Evolutionary conservation across 2,797 vertebrate species (phyloP).

Genomic region (Yasuhikotakia modesta): DNA sequence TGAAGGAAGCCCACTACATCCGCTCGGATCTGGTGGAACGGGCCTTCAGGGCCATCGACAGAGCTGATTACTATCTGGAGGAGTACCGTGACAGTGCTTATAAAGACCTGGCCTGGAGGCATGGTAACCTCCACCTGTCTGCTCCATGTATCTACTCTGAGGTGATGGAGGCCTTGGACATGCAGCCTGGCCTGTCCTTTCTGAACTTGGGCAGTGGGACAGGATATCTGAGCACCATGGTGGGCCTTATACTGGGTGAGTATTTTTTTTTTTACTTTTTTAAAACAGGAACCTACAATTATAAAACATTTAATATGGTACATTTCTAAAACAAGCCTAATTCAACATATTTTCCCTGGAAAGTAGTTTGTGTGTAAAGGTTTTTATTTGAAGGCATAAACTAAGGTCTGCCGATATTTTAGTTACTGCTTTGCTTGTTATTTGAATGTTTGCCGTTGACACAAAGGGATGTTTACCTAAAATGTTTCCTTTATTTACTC

Average conservation of each 20-base stretch:
- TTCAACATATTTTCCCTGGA: too few relatives aligned
- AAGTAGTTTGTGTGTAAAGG: conserved; percentile 49
- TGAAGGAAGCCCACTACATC: conserved; percentile 87
- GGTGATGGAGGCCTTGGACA: too few relatives aligned
- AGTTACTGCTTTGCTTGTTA: not conserved
- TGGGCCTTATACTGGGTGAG: conserved; percentile 85
- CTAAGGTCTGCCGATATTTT: not conserved
- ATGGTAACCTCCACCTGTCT: too few relatives aligned
- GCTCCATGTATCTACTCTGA: too few relatives aligned
- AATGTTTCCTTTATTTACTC: too few relatives aligned
- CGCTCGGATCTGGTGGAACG: conserved; percentile 82
- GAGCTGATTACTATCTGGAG: conserved; percentile 87
- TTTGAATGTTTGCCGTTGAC: not conserved
- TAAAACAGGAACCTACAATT: too few relatives aligned
- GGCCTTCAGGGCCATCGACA: conserved; percentile 84
- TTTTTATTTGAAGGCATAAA: not conserved
- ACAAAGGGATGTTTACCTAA: too few relatives aligned
- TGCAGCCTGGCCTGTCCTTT: conserved; percentile 61
- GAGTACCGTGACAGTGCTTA: conserved; percentile 87
- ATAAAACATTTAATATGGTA: too few relatives aligned
- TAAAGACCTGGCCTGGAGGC: not conserved
- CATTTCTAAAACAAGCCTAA: too few relatives aligned
- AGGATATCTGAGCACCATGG: conserved; percentile 89
- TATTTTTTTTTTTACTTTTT: too few relatives aligned
- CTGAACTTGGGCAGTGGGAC: conserved; percentile 88